Evolutionary conservation across 2,113 vertebrate species (phyloP).

Genomic region (Vimba vimba): DNA sequence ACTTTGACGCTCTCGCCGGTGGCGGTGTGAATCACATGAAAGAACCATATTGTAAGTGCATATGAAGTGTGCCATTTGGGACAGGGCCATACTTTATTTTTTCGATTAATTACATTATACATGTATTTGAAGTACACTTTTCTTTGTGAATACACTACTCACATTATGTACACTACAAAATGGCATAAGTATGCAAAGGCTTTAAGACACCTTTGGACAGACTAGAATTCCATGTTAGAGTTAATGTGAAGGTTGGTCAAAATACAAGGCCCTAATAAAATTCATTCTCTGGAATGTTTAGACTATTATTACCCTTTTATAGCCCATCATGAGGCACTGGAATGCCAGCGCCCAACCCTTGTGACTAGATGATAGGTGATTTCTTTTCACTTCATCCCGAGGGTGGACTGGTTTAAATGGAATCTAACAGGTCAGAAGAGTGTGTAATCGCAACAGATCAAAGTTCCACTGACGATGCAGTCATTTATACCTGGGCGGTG

Average conservation of each 20-base stretch:
- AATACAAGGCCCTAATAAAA: neutral
- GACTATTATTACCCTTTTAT: slow-evolving; percentile 34
- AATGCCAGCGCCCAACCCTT: slow-evolving; percentile 45
- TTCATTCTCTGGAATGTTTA: slow-evolving; percentile 42
- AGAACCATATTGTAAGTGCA: too few species aligned
- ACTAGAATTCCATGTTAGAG: neutral
- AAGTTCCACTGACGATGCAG: slow-evolving; percentile 11
- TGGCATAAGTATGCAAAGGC: too few species aligned
- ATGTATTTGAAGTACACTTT: too few species aligned
- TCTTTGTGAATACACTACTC: too few species aligned
- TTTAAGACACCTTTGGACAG: neutral
- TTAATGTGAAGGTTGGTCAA: slow-evolving; percentile 1
- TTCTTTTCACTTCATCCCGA: neutral
- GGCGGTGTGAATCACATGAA: too few species aligned
- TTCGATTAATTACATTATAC: too few species aligned
- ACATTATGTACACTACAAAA: too few species aligned
- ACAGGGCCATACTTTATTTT: too few species aligned
- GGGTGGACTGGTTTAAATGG: slow-evolving; percentile 18
- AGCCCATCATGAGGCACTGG: slow-evolving; percentile 32
- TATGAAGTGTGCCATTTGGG: too few species aligned
- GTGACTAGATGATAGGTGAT: slow-evolving; percentile 18
- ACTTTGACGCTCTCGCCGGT: too few species aligned
- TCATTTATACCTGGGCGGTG: slow-evolving; percentile 23
- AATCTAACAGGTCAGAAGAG: slow-evolving; percentile 9
- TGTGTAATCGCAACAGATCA: slow-evolving; percentile 17